A percentile compares a stretch with the other conserved stretches of the same genome.
These are phyloP conservation scores for Montipora sp. DNA, from an alignment of 64 coral and sea anemone genomes.

Conservation along the genomic window DNA sequence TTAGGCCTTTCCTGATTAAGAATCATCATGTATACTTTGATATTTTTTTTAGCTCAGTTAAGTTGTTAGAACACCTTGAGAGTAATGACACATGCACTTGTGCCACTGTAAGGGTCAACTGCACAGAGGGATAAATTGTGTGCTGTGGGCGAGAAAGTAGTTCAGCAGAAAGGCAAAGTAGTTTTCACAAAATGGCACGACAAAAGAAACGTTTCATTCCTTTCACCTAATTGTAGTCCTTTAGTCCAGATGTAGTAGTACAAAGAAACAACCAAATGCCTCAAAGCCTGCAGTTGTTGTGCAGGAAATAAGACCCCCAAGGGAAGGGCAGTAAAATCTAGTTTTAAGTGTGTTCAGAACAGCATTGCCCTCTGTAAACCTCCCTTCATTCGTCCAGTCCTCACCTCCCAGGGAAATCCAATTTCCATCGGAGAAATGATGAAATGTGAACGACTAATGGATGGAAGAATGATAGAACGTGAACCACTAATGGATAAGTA, in stretches of 20 bases:
- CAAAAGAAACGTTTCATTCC: too few species aligned
- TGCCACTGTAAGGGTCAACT: slow-evolving; percentile 15
- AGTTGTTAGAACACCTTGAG: not conserved
- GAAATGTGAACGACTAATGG: too few species aligned
- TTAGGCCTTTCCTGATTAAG: not conserved
- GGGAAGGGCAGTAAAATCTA: not conserved
- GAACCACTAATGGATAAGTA: too few species aligned
- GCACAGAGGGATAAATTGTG: slow-evolving; percentile 16
- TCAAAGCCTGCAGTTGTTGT: not conserved
- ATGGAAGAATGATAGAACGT: too few species aligned
- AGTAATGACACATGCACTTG: not conserved
- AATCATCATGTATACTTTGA: slow-evolving; percentile 34
- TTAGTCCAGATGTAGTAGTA: too few species aligned
- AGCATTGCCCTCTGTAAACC: not conserved
- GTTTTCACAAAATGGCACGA: too few species aligned
- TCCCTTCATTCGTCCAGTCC: too few species aligned
- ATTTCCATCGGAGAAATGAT: too few species aligned
- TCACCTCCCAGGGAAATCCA: too few species aligned
- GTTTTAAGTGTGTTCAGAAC: not conserved
- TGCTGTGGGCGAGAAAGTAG: too few species aligned
- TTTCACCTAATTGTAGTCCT: not conserved
- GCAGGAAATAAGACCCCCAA: not conserved
- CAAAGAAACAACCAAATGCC: not conserved
- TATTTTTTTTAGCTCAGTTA: slow-evolving; percentile 30
- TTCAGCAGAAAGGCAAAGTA: too few species aligned